These are phyloP conservation scores for Theretra japonica DNA, from an alignment of 2,888 invertebrate species.

Conservation along the genomic window DNA sequence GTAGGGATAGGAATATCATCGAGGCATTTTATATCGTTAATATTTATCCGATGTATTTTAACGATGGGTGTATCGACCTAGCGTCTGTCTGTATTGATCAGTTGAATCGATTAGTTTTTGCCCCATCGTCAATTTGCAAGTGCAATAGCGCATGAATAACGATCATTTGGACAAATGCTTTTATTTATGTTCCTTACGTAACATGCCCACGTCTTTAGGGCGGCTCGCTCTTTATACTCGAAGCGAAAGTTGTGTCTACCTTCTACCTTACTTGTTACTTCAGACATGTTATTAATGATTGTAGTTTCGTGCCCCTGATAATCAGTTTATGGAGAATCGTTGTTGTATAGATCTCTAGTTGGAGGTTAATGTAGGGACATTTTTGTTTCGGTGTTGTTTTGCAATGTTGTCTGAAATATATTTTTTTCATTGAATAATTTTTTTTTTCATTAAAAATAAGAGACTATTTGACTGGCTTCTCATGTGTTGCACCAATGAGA, in stretches of 20 bases:
- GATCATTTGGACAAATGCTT: conserved; percentile 38
- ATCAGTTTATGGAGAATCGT: too few species aligned
- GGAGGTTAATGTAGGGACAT: too few species aligned
- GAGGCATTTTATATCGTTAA: conserved; percentile 22
- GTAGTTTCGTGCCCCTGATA: not conserved
- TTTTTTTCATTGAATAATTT: too few species aligned
- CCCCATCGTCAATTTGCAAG: conserved; percentile 40
- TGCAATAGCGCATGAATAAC: conserved; percentile 51
- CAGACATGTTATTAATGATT: not conserved
- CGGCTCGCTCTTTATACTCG: not conserved
- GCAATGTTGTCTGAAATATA: too few species aligned
- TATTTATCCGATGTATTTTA: conserved; percentile 23
- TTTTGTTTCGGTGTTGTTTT: too few species aligned
- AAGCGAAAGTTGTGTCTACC: not conserved
- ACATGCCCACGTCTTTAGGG: conserved; percentile 28
- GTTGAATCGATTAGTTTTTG: conserved; percentile 37
- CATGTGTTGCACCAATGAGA: too few species aligned
- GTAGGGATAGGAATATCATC: conserved; percentile 1
- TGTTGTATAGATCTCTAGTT: too few species aligned
- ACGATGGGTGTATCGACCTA: conserved; percentile 21
- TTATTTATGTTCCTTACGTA: conserved; percentile 42
- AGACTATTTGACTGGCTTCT: not conserved
- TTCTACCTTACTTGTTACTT: not conserved
- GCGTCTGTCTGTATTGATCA: conserved; percentile 26
- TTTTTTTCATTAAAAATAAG: too few species aligned